Evolutionary conservation across 2,888 invertebrate genomes (phyloP), one percentile per base, ranked within the genome.

Genomic region (Onchidella celtica): DNA sequence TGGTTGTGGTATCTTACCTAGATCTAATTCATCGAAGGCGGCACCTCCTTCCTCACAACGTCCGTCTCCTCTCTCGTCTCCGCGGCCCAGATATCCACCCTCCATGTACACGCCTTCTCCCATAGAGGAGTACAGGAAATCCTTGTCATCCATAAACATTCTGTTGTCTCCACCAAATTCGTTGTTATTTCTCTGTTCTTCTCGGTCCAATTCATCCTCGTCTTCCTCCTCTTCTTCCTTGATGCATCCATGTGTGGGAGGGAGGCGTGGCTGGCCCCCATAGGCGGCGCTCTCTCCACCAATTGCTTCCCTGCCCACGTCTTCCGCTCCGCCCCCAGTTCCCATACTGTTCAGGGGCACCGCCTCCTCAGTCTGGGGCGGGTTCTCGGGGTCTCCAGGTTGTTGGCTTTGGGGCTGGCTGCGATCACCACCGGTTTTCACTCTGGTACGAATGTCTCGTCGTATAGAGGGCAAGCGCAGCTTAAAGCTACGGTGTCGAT

Each of bases 381-480:
- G 90, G 79, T 91, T 90, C 79, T 91, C 91, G 6, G 90, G 88
- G 74, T 90, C 90, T n/a, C 32, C 79, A 4, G 66, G 82, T 24
- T 79, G 82, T 61, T 83, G 85, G 17, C 81, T 84, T 29, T 76
- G 79, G n/a, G n/a, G n/a, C 36, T 82, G 84, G 6, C 74, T n/a
- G 1, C 83, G 70, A 32, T 88, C 86, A n/a, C 57, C 66, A 32
- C 84, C 72, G 55, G 83, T 85, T 77, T 87, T 87, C 29, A 87
- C 82, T 77, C 86, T 86, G 40, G 86, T 84, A 29, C 89, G 84
- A 61, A 92, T 87, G 83, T 92, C 92, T 34, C 91, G 87, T 34
- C 92, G 87, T 47, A 93, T 91, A 27, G 92, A 92, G 36, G 92
- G 93, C 73, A 93, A 89, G n/a, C 92, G 90, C 29, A 93, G 87